A percentile compares a stretch with the other conserved stretches of the same genome.
phyloP scores from a whole-genome alignment of 2,888 invertebrate species.

The Hesperia comma region DNA sequence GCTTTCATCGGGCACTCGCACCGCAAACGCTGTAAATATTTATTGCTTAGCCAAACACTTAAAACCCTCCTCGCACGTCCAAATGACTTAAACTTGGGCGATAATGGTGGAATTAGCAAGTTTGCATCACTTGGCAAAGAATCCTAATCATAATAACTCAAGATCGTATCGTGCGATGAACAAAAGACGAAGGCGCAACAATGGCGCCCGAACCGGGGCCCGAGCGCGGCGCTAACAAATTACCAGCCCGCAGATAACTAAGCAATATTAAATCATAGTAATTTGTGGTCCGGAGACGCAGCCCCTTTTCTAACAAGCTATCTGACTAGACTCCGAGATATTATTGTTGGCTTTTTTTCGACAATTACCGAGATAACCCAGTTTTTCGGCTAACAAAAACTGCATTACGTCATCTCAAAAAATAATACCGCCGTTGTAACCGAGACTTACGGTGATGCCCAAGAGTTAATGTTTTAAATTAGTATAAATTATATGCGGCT shows the following conservation, averaged over 20 bases:
- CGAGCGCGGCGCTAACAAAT: constrained; percentile 79
- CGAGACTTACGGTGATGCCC: constrained; percentile 23
- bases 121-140: constrained; percentile 80
- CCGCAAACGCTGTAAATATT: constrained; percentile 11
- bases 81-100: constrained; percentile 68
- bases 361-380: constrained; percentile 52
- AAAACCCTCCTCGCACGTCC: constrained; percentile 40
- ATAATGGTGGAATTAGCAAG: constrained; percentile 78
- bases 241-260: constrained; percentile 82
- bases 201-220: constrained; percentile 75
- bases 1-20: neutral
- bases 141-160: constrained; percentile 84
- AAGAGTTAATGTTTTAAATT: constrained; percentile 30
- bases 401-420: constrained; percentile 20
- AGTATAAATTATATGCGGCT: constrained; percentile 58
- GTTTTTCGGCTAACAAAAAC: constrained; percentile 28
- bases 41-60: constrained; percentile 21
- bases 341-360: constrained; percentile 59
- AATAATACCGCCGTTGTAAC: neutral
- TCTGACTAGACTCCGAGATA: constrained; percentile 61
- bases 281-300: constrained; percentile 79
- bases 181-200: constrained; percentile 80
- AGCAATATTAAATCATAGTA: constrained; percentile 84
- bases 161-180: constrained; percentile 81
- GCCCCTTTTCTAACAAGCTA: constrained; percentile 68